These are phyloP conservation scores for Frankliniella fusca DNA, from an alignment of 2,888 invertebrate species.

Conservation along the genomic window DNA sequence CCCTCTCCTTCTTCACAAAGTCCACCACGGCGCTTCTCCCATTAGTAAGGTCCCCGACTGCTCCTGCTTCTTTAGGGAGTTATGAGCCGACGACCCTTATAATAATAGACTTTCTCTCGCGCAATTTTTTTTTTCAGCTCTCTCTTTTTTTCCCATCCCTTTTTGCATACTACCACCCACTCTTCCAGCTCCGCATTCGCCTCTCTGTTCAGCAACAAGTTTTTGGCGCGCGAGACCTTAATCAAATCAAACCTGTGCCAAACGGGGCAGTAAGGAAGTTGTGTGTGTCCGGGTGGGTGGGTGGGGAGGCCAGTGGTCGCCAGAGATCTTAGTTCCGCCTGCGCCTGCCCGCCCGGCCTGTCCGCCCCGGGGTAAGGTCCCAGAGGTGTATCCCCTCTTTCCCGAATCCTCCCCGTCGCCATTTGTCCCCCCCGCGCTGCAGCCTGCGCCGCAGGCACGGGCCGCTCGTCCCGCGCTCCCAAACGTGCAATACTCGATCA, in stretches of 20 bases:
- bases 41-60: neutral
- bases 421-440: too few relatives aligned
- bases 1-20: neutral
- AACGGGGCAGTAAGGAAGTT: too few relatives aligned
- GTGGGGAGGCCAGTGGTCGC: neutral
- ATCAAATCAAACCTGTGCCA: neutral
- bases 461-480: neutral
- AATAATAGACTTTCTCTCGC: too few relatives aligned
- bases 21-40: neutral
- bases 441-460: too few relatives aligned
- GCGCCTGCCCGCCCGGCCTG: neutral
- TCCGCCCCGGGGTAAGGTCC: neutral
- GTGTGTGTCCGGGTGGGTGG: too few relatives aligned
- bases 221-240: neutral
- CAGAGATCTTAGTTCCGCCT: neutral
- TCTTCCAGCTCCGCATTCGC: neutral
- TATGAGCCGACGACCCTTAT: neutral
- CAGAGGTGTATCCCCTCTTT: neutral
- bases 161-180: too few relatives aligned
- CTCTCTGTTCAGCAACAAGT: neutral
- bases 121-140: too few relatives aligned
- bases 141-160: too few relatives aligned
- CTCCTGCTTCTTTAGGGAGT: neutral
- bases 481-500: neutral
- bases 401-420: neutral